Conservation (phyloP, 2,113 vertebrate genomes). For the Carlito syrichta region DNA sequence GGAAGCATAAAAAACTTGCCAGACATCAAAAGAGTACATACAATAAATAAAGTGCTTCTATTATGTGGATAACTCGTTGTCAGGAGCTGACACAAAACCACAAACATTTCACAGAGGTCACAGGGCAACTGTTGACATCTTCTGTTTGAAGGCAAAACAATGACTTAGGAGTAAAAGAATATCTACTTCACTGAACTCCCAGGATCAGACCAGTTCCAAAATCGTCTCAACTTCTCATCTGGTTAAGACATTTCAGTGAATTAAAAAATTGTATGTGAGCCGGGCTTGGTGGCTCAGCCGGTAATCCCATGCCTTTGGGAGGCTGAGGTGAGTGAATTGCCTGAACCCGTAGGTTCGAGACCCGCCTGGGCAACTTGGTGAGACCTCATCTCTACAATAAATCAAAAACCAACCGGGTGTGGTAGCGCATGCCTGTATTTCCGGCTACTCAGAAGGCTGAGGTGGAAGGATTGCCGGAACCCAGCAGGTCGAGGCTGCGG, state of each 20-base stretch:
- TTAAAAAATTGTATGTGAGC: neutral
- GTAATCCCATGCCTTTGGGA: too few relatives aligned
- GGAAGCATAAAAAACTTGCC: conserved; percentile 43
- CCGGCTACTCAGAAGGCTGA: too few relatives aligned
- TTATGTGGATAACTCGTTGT: conserved; percentile 39
- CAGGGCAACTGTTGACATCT: conserved; percentile 65
- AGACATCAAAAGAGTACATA: conserved; percentile 56
- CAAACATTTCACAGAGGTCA: conserved; percentile 62
- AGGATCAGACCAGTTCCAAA: neutral
- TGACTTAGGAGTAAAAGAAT: conserved; percentile 54
- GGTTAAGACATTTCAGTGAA: neutral
- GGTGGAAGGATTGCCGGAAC: too few relatives aligned
- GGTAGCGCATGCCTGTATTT: too few relatives aligned
- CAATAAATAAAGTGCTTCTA: conserved; percentile 56
- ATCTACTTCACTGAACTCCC: conserved; percentile 28
- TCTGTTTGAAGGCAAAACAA: conserved; percentile 66
- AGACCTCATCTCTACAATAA: too few relatives aligned
- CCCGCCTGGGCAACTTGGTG: too few relatives aligned
- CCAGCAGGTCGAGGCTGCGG: too few relatives aligned
- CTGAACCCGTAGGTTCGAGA: too few relatives aligned
- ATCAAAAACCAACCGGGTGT: too few relatives aligned
- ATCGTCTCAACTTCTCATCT: neutral
- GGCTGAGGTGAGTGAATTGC: too few relatives aligned
- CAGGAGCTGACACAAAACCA: conserved; percentile 51
- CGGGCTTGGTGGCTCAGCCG: too few relatives aligned